Percentiles rank a stretch among this genome's conserved stretches.
These are phyloP conservation scores for Melitaea athalia DNA, from an alignment of 2,888 invertebrate genomes.

Conservation along the genomic window DNA sequence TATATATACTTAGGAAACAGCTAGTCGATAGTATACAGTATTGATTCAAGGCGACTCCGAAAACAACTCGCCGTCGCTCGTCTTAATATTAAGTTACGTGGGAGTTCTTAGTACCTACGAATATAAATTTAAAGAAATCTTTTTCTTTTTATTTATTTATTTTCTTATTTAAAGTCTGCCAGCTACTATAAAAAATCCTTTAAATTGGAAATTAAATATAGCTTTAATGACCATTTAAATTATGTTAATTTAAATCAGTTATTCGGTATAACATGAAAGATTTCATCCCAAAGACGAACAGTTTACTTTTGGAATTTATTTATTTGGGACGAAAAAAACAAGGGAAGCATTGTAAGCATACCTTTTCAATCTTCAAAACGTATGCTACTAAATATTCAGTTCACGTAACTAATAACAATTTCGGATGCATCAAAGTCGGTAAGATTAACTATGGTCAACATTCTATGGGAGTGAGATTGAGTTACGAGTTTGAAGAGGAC, in stretches of 20 bases:
- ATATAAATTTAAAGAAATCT: conserved; percentile 1
- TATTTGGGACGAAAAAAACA: background rate
- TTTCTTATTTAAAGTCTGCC: background rate
- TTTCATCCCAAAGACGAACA: too few species aligned
- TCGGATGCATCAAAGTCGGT: background rate
- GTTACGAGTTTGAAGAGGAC: background rate
- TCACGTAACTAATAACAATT: conserved; percentile 10
- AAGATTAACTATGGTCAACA: conserved; percentile 3
- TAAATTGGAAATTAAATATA: background rate
- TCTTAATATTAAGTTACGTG: conserved; percentile 20
- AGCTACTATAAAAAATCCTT: background rate
- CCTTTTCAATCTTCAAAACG: background rate
- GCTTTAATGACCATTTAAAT: background rate
- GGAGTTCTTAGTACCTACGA: conserved; percentile 11
- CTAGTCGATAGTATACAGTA: conserved; percentile 31
- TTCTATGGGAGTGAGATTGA: conserved; percentile 1
- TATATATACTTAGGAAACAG: conserved; percentile 4
- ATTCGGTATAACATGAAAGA: background rate
- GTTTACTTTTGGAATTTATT: too few species aligned
- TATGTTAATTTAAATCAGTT: background rate
- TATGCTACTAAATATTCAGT: background rate
- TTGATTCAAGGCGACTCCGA: conserved; percentile 37
- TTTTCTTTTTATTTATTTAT: background rate
- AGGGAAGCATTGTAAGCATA: background rate
- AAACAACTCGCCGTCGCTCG: conserved; percentile 30